Evolutionary conservation across 2,113 vertebrate species (phyloP).

Genomic region (Elephas maximus): DNA sequence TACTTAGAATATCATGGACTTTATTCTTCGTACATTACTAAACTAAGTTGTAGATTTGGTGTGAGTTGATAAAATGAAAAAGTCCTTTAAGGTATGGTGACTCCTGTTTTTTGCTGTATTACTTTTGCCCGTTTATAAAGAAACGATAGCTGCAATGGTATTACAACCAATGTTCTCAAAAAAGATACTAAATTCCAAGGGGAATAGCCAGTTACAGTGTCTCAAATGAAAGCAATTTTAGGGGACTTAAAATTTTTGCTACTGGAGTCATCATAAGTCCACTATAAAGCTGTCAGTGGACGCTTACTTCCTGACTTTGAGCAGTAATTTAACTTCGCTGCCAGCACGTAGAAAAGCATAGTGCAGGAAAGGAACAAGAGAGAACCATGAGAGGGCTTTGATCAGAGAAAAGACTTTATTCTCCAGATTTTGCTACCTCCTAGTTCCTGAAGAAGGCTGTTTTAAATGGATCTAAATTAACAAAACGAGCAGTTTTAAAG

Average conservation of each 20-base stretch:
- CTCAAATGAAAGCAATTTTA: slow-evolving; percentile 63
- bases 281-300: slow-evolving; percentile 50
- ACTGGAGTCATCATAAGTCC: slow-evolving; percentile 15
- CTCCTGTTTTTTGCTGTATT: slow-evolving; percentile 34
- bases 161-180: slow-evolving; percentile 29
- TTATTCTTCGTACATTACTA: slow-evolving; percentile 45
- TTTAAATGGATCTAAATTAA: slow-evolving; percentile 57
- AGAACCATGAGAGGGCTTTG: slow-evolving; percentile 18
- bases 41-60: slow-evolving; percentile 18
- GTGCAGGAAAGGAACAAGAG: slow-evolving; percentile 49
- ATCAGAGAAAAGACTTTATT: slow-evolving; percentile 56
- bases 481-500: slow-evolving; percentile 33
- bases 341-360: slow-evolving; percentile 28
- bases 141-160: slow-evolving; percentile 44
- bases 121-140: slow-evolving; percentile 49
- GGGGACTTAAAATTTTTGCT: slow-evolving; percentile 57
- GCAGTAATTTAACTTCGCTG: slow-evolving; percentile 56
- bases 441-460: slow-evolving; percentile 63
- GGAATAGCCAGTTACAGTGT: slow-evolving; percentile 26
- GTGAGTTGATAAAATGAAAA: slow-evolving; percentile 55
- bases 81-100: slow-evolving; percentile 50
- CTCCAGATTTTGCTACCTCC: slow-evolving; percentile 50
- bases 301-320: slow-evolving; percentile 26
- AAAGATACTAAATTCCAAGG: slow-evolving; percentile 39
- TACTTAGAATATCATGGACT: slow-evolving; percentile 39